Evolutionary conservation across 2,797 vertebrate species (phyloP), one percentile per base, ranked within the genome.

Genomic region (Anguilla anguilla): DNA sequence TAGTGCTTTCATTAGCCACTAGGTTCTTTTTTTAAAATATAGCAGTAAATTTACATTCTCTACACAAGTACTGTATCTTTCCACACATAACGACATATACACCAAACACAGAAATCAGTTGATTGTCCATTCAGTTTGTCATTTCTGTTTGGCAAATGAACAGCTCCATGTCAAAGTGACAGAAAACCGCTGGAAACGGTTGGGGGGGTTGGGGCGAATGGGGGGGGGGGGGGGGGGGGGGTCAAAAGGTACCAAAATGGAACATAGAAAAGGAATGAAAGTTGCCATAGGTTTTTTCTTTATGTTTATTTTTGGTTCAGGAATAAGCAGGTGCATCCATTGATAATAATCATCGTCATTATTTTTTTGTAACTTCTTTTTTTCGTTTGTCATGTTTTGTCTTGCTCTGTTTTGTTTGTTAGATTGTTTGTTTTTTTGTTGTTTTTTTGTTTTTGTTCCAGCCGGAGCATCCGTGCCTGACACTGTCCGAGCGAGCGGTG

Each of bases 21-120:
- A 98, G 97, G 87, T 86, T 61, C n/a, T 43, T 85, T 85, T 72
- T 98, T 98, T 97, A 98, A 99, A 99, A 98, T 98, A 98, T 98
- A 99, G 98, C 97, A 97, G 97, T 98, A 98, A 98, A 99, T 98
- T 96, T 99, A 99, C 98, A 99, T 99, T 99, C 97, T 98, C 98
- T 99, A 99, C 97, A 99, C 98, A 98, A 97, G 97, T 98, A 99
- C 98, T 97, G 97, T 97, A 98, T 98, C 97, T 98, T 96, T 98
- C 97, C 97, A 98, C 98, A 98, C 97, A 96, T 97, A 97, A 99
- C 98, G 97, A 99, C 98, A 98, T 97, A 96, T 97, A 99, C 98
- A 98, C 97, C 95, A 98, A 98, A 99, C 98, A 98, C 97, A 97
- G 97, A 98, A 98, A 98, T 97, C 96, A 97, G 97, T 97, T 99